Conservation (phyloP, 1,140 invertebrate genomes). For the Drosophila simulans region DNA sequence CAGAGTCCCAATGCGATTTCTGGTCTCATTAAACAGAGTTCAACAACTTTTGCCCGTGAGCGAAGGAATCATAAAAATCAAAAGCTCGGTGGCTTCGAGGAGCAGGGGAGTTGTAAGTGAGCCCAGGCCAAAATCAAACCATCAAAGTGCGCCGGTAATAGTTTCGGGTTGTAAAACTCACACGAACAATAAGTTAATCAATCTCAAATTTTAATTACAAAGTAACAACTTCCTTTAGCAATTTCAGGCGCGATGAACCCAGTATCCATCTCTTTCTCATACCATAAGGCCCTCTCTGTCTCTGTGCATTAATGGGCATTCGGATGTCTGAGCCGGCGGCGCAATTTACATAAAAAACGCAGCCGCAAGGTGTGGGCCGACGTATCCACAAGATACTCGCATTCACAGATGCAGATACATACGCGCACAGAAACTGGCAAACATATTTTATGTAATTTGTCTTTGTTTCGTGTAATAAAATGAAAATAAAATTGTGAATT, state of each 20-base stretch:
- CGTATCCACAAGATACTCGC: slow-evolving; percentile 43
- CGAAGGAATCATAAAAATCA: slow-evolving; percentile 34
- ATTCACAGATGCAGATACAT: slow-evolving; percentile 37
- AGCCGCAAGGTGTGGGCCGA: slow-evolving; percentile 74
- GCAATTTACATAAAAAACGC: slow-evolving; percentile 78
- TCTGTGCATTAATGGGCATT: slow-evolving; percentile 58
- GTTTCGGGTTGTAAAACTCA: slow-evolving; percentile 79
- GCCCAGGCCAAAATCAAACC: slow-evolving; percentile 63
- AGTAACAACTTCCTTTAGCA: slow-evolving; percentile 82
- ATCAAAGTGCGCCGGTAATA: slow-evolving; percentile 75
- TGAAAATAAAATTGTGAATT: slow-evolving; percentile 79
- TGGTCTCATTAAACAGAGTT: slow-evolving; percentile 61
- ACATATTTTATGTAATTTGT: slow-evolving; percentile 84
- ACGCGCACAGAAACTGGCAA: slow-evolving; percentile 18
- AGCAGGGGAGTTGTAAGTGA: slow-evolving; percentile 10
- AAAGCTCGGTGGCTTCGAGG: slow-evolving; percentile 21
- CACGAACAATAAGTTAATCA: slow-evolving; percentile 83
- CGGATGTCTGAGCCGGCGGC: slow-evolving; percentile 55
- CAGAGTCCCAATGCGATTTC: slow-evolving; percentile 35
- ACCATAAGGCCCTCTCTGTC: slow-evolving; percentile 26
- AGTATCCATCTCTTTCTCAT: slow-evolving; percentile 19
- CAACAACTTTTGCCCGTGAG: slow-evolving; percentile 49
- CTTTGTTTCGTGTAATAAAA: slow-evolving; percentile 84
- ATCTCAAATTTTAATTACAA: slow-evolving; percentile 83
- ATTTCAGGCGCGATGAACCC: slow-evolving; percentile 81